Conservation (phyloP, 2,888 invertebrate species). For the Priocnemis perturbator region DNA sequence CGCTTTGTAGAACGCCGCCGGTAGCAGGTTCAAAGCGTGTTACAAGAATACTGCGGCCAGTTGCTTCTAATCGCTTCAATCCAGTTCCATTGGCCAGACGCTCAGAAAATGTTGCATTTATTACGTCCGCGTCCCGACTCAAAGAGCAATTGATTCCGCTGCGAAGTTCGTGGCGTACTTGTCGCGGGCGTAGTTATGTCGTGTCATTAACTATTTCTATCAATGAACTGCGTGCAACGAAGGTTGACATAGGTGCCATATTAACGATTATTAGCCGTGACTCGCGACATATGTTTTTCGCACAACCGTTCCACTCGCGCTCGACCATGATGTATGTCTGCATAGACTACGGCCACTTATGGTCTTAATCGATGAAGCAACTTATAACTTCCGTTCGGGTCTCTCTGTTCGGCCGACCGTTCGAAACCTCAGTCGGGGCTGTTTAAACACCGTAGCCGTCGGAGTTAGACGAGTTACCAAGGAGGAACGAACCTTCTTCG, state of each 20-base stretch:
- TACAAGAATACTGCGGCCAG: conserved; percentile 9
- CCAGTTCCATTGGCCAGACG: neutral
- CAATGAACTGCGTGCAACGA: too few species aligned
- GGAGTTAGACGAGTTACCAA: too few species aligned
- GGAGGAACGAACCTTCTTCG: too few species aligned
- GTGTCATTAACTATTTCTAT: neutral
- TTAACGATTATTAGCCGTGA: too few species aligned
- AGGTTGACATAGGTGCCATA: too few species aligned
- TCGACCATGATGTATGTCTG: neutral
- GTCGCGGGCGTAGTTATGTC: neutral
- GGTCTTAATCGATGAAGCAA: too few species aligned
- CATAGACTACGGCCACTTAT: neutral
- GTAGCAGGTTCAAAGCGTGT: conserved; percentile 9
- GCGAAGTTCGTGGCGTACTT: neutral
- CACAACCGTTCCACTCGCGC: neutral
- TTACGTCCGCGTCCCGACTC: neutral
- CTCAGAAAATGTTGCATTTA: neutral
- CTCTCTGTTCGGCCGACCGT: too few species aligned
- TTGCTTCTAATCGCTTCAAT: neutral
- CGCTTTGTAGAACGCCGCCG: conserved; percentile 18
- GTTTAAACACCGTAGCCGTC: too few species aligned
- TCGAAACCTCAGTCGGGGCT: too few species aligned
- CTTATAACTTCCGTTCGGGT: too few species aligned
- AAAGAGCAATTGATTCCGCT: neutral
- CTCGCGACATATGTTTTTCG: neutral